Evolutionary conservation across 92 coral and sea anemone genomes (phyloP), one percentile per base, ranked within the genome.

Genomic region (Porites divaricata): DNA sequence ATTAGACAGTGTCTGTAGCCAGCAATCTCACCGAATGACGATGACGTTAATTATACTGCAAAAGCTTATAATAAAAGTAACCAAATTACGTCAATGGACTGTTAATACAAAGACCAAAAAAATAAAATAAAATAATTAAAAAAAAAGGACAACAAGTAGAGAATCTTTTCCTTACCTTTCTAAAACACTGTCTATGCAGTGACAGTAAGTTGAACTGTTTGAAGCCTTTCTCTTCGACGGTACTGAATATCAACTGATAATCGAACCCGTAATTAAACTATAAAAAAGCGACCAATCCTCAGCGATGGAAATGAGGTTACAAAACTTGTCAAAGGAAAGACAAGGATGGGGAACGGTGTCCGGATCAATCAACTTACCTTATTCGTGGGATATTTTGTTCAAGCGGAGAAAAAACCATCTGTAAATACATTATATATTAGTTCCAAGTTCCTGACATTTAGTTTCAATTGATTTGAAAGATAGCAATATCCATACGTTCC

Each of bases 391-490:
- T 68, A 53, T 48, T 67, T 79, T 79, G 14, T 23, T 48, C 57
- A 52, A 28, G 62, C 13, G 64, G 12, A 21, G n/a, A 79, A 79
- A 79, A 3, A 25, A 24, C 19, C 67, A 67, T 23, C 25, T 67
- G 20, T 67, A 22, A 52, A 79, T 79, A 75, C 67, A 79, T 67
- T 23, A 79, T 53, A 25, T 67, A 50, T 54, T 22, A 49, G 25
- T n/a, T 51, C n/a, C n/a, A n/a, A n/a, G n/a, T n/a, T 23, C 48
- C 41, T 63, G 70, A 62, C 63, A 8, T 41, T 13, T 17, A n/a
- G 11, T 66, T 23, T 53, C 8, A 52, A 52, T 79, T 53, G 50
- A 79, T 66, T 67, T 79, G 11, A 51, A 2, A 24, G 84, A 67
- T 79, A 67, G 65, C 53, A 24, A 24, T 21, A 51, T 4, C 75